phyloP scores from a whole-genome alignment of 1,140 invertebrate genomes.

The Vanessa atalanta region DNA sequence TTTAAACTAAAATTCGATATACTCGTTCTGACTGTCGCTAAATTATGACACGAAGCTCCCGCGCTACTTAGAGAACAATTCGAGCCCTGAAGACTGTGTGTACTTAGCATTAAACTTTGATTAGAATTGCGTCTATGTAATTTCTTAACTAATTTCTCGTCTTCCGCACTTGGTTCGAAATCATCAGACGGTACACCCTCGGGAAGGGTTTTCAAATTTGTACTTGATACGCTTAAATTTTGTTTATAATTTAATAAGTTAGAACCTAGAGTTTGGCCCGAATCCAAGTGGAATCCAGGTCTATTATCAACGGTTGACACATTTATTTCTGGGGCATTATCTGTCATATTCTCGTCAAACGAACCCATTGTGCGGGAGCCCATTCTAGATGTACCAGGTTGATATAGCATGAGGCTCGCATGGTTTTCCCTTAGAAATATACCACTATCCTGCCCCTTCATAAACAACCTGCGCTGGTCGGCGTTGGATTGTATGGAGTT shows the following conservation, averaged over 20 bases:
- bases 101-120: constrained; percentile 90
- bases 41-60: constrained; percentile 74
- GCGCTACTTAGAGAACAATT: constrained; percentile 75
- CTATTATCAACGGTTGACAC: constrained; percentile 55
- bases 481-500: constrained; percentile 61
- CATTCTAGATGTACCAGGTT: constrained; percentile 65
- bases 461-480: constrained; percentile 68
- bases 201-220: constrained; percentile 84
- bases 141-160: constrained; percentile 72
- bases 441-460: constrained; percentile 78
- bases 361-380: constrained; percentile 75
- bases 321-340: constrained; percentile 66
- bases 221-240: constrained; percentile 82
- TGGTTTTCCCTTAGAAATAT: constrained; percentile 78
- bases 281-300: constrained; percentile 45
- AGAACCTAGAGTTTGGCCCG: constrained; percentile 65
- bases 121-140: constrained; percentile 91
- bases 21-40: constrained; percentile 73
- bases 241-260: constrained; percentile 78
- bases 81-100: constrained; percentile 74
- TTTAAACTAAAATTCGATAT: constrained; percentile 78
- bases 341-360: constrained; percentile 77
- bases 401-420: constrained; percentile 75
- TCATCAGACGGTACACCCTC: constrained; percentile 85
- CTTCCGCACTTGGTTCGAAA: constrained; percentile 78